Evolutionary conservation across 2,113 vertebrate species (phyloP), one percentile per base, ranked within the genome.

Genomic region (Melospiza georgiana): DNA sequence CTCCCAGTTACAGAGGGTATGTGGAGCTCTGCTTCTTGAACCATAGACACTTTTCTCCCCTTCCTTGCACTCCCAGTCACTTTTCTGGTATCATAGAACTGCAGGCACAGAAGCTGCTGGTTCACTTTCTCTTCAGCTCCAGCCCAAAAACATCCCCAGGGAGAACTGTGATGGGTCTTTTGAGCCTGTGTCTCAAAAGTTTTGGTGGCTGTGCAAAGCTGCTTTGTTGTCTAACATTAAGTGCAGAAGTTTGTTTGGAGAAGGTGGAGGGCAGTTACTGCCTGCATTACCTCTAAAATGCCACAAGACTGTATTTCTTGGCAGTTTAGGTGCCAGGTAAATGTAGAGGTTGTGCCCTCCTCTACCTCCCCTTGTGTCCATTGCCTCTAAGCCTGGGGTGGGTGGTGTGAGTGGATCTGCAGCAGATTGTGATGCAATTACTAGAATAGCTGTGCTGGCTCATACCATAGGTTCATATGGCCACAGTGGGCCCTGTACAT

Each of bases 1-100:
- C 93, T 98, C 98, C 71, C 99, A 99, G 97, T 97, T 99, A 87
- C 99, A 99, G 97, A 98, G 99, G 98, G 99, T 99, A 96, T 1
- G 98, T 95, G 58, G 39, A 1, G 15, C 37, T 61, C 19, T 24
- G 65, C 3, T 68, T 69, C n/a, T 35, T 33, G 5, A 59, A 7
- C 37, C 10, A 1, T 1, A 16, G 41, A 3, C 5, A 15, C 8
- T 69, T 92, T 85, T 39, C 61, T 63, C 41, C 24, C 27, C 68
- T 80, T 71, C 55, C 43, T 90, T 58, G 10, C 3, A 1, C 43
- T 94, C 43, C 25, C 52, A 41, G 25, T 83, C 23, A 4, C 39
- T 66, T 31, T 21, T 82, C 65, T 93, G 65, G 9, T 48, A 15
- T 23, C 30, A 44, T 14, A 30, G 33, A 87, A 43, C 51, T 87